These are phyloP conservation scores for Acleris cristana DNA, from an alignment of 2,888 invertebrate species.

Conservation along the genomic window DNA sequence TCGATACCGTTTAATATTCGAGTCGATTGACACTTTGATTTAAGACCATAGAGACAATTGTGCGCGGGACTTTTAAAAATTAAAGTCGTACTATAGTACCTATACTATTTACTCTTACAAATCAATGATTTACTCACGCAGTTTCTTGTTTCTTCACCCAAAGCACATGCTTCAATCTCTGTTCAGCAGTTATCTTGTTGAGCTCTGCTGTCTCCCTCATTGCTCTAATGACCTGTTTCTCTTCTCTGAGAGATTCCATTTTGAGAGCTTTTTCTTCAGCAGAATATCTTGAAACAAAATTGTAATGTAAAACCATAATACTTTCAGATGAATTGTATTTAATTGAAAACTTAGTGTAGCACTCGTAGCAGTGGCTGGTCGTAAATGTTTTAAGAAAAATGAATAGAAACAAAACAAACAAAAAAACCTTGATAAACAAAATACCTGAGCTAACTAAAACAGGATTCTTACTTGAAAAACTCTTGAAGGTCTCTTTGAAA, in stretches of 20 bases:
- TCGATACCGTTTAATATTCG: no score
- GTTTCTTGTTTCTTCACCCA: conserved; percentile 76
- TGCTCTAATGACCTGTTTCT: conserved; percentile 68
- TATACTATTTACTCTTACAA: no score
- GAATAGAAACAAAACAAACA: neutral
- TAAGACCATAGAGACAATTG: neutral
- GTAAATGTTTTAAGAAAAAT: no score
- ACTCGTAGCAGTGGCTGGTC: no score
- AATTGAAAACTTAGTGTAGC: no score
- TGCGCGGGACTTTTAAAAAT: conserved; percentile 7
- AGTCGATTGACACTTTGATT: no score
- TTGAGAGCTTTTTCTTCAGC: conserved; percentile 67
- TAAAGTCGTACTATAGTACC: neutral
- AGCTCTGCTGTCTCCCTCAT: conserved; percentile 85
- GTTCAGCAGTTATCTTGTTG: conserved; percentile 85
- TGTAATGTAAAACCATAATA: neutral
- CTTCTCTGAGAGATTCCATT: conserved; percentile 73
- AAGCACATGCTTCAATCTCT: conserved; percentile 80
- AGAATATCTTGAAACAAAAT: conserved; percentile 50
- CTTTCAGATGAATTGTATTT: no score
- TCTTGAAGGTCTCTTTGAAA: conserved; percentile 65
- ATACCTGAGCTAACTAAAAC: neutral
- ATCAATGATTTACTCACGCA: conserved; percentile 56
- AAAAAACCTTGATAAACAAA: neutral
- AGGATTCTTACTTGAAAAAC: conserved; percentile 58